Percentiles rank a stretch among this genome's conserved stretches.
phyloP scores from a whole-genome alignment of 2,113 vertebrate genomes.

The Oenanthe oenanthe region DNA sequence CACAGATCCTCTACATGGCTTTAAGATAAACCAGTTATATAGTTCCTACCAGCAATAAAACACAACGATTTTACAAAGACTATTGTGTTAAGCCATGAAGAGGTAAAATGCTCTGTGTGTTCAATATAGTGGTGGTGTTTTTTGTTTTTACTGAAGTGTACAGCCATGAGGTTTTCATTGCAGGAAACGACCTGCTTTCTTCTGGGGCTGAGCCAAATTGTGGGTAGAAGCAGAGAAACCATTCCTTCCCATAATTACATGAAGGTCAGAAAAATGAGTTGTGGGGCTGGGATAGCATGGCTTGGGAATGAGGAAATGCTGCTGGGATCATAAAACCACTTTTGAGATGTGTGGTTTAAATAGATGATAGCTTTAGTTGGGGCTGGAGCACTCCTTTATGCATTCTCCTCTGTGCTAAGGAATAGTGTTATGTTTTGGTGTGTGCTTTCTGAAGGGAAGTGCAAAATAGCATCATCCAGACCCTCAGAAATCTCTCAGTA shows the following conservation, averaged over 20 bases:
- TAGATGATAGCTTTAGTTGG: neutral
- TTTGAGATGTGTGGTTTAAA: neutral
- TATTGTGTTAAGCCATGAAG: neutral
- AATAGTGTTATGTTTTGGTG: neutral
- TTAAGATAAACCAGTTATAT: neutral
- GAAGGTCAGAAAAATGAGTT: neutral
- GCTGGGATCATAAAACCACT: neutral
- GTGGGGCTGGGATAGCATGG: neutral
- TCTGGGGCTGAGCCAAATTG: rapidly evolving
- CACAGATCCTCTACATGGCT: neutral
- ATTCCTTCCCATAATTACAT: neutral
- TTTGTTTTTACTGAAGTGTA: neutral
- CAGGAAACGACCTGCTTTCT: neutral
- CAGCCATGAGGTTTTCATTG: neutral
- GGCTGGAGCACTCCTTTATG: neutral
- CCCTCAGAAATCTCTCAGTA: neutral
- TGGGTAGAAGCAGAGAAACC: neutral
- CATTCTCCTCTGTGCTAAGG: neutral
- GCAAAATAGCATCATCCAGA: neutral
- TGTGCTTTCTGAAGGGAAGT: neutral
- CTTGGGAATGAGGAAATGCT: rapidly evolving
- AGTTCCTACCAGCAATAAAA: neutral
- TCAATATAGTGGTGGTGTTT: neutral
- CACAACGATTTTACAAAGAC: neutral
- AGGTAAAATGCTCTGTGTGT: neutral